Percentiles rank a stretch among this genome's conserved stretches.
These are phyloP conservation scores for Brienomyrus longianalis DNA, from an alignment of 2,113 vertebrate species.

Conservation along the genomic window DNA sequence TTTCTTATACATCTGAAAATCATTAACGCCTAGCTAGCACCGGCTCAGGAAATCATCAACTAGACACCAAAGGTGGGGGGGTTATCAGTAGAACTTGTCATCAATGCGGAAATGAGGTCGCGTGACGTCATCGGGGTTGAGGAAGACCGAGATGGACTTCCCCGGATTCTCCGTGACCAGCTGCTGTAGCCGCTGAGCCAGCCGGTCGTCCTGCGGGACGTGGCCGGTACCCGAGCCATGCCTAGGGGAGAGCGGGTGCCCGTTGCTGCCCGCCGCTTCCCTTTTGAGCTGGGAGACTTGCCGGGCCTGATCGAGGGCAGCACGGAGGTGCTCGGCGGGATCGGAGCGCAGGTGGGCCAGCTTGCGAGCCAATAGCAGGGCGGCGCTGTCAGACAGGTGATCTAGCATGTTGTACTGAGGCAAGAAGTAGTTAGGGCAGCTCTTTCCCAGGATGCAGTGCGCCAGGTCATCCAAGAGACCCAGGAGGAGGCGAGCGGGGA, in stretches of 20 bases:
- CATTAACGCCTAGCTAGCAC: background rate
- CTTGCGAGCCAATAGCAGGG: slow-evolving; percentile 58
- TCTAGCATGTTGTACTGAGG: slow-evolving; percentile 71
- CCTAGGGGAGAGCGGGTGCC: slow-evolving; percentile 49
- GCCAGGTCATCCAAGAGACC: slow-evolving; percentile 75
- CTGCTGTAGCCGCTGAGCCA: slow-evolving; percentile 67
- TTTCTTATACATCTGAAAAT: background rate
- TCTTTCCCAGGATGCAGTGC: slow-evolving; percentile 69
- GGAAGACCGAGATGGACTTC: slow-evolving; percentile 72
- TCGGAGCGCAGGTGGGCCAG: slow-evolving; percentile 69
- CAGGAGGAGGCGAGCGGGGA: slow-evolving; percentile 66
- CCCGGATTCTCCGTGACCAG: slow-evolving; percentile 71
- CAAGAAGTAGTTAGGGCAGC: slow-evolving; percentile 76
- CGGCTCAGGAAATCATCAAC: background rate
- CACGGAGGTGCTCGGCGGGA: slow-evolving; percentile 67
- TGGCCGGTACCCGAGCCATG: slow-evolving; percentile 45
- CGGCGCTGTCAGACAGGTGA: slow-evolving; percentile 55
- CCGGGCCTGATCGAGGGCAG: slow-evolving; percentile 69
- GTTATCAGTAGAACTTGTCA: slow-evolving; percentile 66
- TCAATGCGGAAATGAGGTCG: slow-evolving; percentile 71
- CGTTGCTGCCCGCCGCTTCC: slow-evolving; percentile 51
- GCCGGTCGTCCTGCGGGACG: slow-evolving; percentile 60
- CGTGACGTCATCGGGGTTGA: slow-evolving; percentile 69
- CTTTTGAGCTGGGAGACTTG: slow-evolving; percentile 65
- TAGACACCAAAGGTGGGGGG: background rate